phyloP scores from a whole-genome alignment of 2,113 vertebrate genomes.

The Spheniscus mendiculus region DNA sequence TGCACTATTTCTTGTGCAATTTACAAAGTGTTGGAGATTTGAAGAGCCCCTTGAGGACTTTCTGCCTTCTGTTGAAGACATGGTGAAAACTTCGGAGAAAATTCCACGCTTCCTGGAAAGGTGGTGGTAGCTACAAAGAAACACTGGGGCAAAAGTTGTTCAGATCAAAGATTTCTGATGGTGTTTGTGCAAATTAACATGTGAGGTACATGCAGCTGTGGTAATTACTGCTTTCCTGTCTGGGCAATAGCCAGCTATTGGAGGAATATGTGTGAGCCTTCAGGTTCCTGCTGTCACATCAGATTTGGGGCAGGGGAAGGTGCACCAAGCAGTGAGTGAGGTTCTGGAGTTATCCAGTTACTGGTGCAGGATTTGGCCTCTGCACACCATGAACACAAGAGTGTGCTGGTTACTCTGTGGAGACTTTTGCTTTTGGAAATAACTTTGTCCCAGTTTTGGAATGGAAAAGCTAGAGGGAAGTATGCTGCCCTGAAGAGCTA shows the following conservation, averaged over 20 bases:
- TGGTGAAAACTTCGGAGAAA: background rate
- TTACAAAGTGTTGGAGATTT: background rate
- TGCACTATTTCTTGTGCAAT: background rate
- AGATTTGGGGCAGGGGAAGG: background rate
- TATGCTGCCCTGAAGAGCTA: background rate
- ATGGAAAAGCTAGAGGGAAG: background rate
- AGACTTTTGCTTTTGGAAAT: background rate
- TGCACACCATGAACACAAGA: background rate
- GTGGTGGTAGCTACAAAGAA: background rate
- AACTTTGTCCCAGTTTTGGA: background rate
- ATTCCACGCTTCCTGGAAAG: background rate
- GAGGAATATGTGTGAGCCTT: background rate
- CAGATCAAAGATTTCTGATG: background rate
- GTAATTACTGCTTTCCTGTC: background rate
- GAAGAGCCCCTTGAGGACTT: background rate
- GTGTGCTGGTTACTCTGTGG: background rate
- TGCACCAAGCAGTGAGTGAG: background rate
- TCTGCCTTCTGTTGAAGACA: background rate
- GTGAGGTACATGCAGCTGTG: background rate
- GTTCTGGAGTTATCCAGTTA: fast-evolving
- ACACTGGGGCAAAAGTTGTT: background rate
- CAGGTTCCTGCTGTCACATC: background rate
- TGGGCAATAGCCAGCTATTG: background rate
- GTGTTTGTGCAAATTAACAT: background rate
- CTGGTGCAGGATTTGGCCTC: fast-evolving